Base-by-base conservation (phyloP, 2,113 vertebrate species). In the Oostethus manadensis region DNA sequence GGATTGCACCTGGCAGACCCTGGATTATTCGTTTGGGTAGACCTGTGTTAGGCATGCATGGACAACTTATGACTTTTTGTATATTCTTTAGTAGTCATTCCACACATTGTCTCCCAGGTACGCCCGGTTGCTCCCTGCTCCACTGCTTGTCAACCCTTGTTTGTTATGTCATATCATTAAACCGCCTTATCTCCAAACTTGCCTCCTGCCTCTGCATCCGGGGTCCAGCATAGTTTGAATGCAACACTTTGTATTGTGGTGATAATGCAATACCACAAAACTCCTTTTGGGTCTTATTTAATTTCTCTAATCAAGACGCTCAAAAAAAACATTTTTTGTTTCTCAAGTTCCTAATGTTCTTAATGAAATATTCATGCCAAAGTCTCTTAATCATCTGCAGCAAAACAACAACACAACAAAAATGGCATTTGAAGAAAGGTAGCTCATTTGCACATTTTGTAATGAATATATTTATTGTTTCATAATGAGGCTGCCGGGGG, bases 381-480 rank as follows among this genome's bases (percentile, higher is more conserved):
- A 76, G 70, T 80, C 71, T 47, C 55, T 51, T 80, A 85, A 81
- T 84, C 77, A 84, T 78, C 74, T 66, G 65, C 57, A 77, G 46
- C 71, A 75, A 83, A 82, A 86, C 82, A 85, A 82, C 80, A 82
- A 50, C 29, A 18, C 29, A 79, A 67, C 60, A 57, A 72, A 87
- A 83, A 73, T 64, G 58, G 54, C 67, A 47, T 56, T 62, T 68
- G 67, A 66, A 81, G 66, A 73, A 79, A 77, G 64, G 69, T 46
- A 51, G 76, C 58, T 85, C 73, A 76, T 76, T 76, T 70, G 76
- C 77, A 70, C 60, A 77, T 81, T 71, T 86, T 86, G 54, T 80
- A 85, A 88, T 88, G 79, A 88, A 88, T 83, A 85, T 84, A 82
- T 83, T 86, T 81, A 85, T 76, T 78, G 63, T 78, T 77, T 79